These are phyloP conservation scores for Pelecanoides urinatrix DNA, from an alignment of 2,113 vertebrate species.

Conservation along the genomic window DNA sequence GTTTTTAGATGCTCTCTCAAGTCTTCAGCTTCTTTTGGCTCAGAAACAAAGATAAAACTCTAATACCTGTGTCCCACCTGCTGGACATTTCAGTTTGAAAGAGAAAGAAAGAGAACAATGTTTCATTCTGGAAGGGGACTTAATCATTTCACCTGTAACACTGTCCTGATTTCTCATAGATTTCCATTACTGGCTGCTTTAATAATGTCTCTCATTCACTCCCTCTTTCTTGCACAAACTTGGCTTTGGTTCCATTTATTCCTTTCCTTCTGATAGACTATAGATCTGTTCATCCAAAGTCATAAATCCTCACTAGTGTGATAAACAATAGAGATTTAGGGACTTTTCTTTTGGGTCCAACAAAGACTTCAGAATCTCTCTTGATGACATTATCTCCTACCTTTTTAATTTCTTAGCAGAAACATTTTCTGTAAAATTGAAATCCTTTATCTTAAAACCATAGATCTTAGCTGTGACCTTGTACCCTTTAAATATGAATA, in stretches of 20 bases:
- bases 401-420: conserved; percentile 50
- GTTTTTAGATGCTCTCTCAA: neutral
- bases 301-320: conserved; percentile 26
- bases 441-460: conserved; percentile 38
- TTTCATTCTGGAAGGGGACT: neutral
- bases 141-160: conserved; percentile 23
- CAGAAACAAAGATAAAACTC: neutral
- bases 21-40: neutral
- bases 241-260: neutral
- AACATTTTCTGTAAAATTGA: conserved; percentile 44
- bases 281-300: neutral
- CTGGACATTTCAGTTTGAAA: neutral
- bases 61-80: neutral
- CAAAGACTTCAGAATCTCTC: conserved; percentile 1
- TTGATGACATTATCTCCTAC: conserved; percentile 23
- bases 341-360: neutral
- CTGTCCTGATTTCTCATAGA: neutral
- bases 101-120: neutral
- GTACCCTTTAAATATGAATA: conserved; percentile 20
- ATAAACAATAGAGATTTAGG: conserved; percentile 8
- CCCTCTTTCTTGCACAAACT: neutral
- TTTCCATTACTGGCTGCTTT: conserved; percentile 15
- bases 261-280: neutral
- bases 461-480: conserved; percentile 1
- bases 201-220: neutral